phyloP scores from a whole-genome alignment of 2,113 vertebrate genomes.

The Mandrillus leucophaeus region DNA sequence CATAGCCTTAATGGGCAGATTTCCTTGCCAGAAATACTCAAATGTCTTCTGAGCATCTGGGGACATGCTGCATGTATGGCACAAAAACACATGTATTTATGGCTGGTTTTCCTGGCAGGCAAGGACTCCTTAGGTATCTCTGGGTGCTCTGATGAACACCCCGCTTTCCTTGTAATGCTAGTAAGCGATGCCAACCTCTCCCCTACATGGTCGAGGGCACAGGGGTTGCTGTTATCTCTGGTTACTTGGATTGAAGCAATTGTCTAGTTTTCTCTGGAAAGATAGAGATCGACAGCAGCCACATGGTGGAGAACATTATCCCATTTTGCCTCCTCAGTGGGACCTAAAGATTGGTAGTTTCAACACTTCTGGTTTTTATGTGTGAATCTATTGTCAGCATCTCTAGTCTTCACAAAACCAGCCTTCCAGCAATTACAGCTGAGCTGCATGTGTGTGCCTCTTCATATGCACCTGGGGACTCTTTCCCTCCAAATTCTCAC shows the following conservation, averaged over 20 bases:
- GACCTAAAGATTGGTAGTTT: not conserved
- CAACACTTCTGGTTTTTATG: not conserved
- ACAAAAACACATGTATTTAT: not conserved
- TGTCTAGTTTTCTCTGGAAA: slow-evolving; percentile 21
- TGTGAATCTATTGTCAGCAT: slow-evolving; percentile 31
- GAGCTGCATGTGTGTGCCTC: slow-evolving; percentile 22
- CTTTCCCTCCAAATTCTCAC: slow-evolving; percentile 55
- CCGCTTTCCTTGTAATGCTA: not conserved
- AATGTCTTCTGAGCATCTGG: not conserved
- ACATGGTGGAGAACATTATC: not conserved
- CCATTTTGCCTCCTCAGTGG: not conserved
- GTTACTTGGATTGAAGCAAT: not conserved
- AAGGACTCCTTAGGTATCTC: not conserved
- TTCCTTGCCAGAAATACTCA: not conserved
- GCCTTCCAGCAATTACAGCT: slow-evolving; percentile 36
- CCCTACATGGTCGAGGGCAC: not conserved
- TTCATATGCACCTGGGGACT: slow-evolving; percentile 53
- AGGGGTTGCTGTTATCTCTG: not conserved
- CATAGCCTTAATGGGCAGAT: not conserved
- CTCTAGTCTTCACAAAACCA: slow-evolving; percentile 28
- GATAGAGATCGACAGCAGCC: not conserved
- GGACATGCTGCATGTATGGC: not conserved
- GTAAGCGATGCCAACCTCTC: not conserved
- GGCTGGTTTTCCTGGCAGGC: not conserved
- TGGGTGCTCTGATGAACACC: not conserved